Evolutionary conservation across 2,113 vertebrate species (phyloP), one percentile per base, ranked within the genome.

Genomic region (Cyprinodon tularosa): DNA sequence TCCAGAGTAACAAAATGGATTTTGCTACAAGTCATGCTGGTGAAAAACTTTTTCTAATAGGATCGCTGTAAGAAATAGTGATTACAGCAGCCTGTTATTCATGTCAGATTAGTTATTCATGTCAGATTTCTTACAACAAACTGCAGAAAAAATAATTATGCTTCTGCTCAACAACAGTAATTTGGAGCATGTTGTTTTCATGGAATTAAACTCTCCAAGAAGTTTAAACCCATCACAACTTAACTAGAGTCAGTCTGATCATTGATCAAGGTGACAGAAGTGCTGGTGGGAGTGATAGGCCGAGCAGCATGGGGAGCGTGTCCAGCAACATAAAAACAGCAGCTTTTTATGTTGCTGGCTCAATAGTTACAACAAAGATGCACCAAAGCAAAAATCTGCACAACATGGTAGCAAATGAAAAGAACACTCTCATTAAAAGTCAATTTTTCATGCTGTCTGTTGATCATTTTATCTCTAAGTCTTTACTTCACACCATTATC

Each of bases 381-480:
- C 72, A 80, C 66, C 71, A 83, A 86, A 86, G 84, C 64, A 74
- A 94, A 95, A 95, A 95, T 95, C 96, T 95, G 93, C 94, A 93
- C 94, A 95, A 96, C 95, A 95, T 92, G 94, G 94, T 96, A 96
- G 94, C 91, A 94, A 94, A 97, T 96, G 95, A 96, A 97, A 97
- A 95, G 93, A 94, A 90, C 92, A 79, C 83, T 90, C 95, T 97
- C 95, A 96, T 97, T 97, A 96, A 96, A 96, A 96, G 97, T 96
- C 96, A 94, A 95, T 96, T 96, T 95, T 95, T 96, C 95, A 96
- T 95, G 95, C 95, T 96, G 95, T 94, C 94, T 95, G 95, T 96
- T 96, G 95, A 96, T 96, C 96, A 96, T 94, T 96, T 95, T 94
- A 96, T 96, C 96, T 96, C 95, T 96, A 96, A 96, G 95, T 96